phyloP scores from a whole-genome alignment of 2,888 invertebrate genomes.

The Folsomia manolachei region DNA sequence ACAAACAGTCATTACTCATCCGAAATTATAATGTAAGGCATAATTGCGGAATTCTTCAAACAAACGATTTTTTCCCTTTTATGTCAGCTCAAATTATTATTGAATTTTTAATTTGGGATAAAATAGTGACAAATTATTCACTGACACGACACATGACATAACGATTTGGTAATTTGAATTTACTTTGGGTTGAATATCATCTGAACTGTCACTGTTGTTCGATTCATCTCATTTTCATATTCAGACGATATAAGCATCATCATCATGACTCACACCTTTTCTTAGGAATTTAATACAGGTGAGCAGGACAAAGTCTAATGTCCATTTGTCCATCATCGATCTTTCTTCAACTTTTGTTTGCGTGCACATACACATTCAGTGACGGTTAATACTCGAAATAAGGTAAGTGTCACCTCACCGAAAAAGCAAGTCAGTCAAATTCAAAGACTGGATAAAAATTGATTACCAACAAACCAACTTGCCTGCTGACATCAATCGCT shows the following conservation, averaged over 20 bases:
- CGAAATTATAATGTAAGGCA: background rate
- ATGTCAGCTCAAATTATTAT: too few relatives aligned
- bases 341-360: background rate
- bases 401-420: background rate
- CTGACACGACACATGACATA: slow-evolving; percentile 6
- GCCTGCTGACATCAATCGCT: background rate
- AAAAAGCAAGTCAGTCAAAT: background rate
- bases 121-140: background rate
- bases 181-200: background rate
- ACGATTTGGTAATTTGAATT: background rate
- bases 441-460: background rate
- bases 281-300: slow-evolving; percentile 1
- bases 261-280: background rate
- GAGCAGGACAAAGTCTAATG: background rate
- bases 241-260: background rate
- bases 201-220: background rate
- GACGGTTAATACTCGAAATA: too few relatives aligned
- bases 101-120: background rate
- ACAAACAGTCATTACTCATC: background rate
- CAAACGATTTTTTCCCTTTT: background rate
- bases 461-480: too few relatives aligned
- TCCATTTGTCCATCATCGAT: background rate
- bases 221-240: background rate
- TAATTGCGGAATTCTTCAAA: background rate
- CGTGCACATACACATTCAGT: background rate